These are phyloP conservation scores for Neelides folsomi DNA, from an alignment of 2,888 invertebrate species.

Conservation along the genomic window DNA sequence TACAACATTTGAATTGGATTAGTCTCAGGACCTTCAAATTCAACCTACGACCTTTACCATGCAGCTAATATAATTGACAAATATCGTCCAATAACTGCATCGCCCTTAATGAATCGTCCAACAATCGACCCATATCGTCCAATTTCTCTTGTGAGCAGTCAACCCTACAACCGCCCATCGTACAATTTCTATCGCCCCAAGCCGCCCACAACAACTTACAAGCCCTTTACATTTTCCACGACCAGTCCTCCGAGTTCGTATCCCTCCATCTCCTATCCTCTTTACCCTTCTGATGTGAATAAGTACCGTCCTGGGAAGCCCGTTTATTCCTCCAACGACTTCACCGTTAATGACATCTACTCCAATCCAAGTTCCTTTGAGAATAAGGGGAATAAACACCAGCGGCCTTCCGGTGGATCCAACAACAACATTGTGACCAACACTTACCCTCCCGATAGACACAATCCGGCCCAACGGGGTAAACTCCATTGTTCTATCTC, in stretches of 20 bases:
- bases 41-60: conserved; percentile 1
- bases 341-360: conserved; percentile 5
- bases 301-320: conserved; percentile 26
- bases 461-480: conserved; percentile 13
- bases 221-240: conserved; percentile 14
- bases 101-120: conserved; percentile 1
- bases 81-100: conserved; percentile 1
- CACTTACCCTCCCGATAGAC: conserved; percentile 9
- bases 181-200: conserved; percentile 24
- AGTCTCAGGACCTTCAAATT: background rate
- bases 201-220: conserved; percentile 16
- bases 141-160: conserved; percentile 14
- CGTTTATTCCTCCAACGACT: conserved; percentile 1
- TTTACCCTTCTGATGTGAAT: conserved; percentile 25
- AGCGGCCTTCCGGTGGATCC: conserved; percentile 3
- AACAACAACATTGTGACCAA: conserved; percentile 6
- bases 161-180: conserved; percentile 22
- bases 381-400: conserved; percentile 9
- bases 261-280: conserved; percentile 21
- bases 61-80: background rate
- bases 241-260: background rate
- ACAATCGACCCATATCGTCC: conserved; percentile 25
- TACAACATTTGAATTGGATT: no score
- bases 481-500: background rate
- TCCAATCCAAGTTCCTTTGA: conserved; percentile 7